Conservation (phyloP, 2,113 vertebrate genomes). For the Erythrocercus mccallii region DNA sequence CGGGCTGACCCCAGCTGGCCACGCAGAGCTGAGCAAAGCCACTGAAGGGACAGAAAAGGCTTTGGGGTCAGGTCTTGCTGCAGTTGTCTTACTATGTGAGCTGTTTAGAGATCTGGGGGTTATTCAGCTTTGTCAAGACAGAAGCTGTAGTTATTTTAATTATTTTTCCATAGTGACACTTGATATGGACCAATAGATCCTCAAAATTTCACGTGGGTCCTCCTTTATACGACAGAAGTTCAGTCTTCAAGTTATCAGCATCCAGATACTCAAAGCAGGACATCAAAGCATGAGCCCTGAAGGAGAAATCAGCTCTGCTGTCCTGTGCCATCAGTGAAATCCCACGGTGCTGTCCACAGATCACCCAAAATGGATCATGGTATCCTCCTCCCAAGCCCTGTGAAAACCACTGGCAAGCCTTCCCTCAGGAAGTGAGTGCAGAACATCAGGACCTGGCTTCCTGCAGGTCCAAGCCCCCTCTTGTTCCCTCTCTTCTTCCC, state of each 20-base stretch:
- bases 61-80: not conserved
- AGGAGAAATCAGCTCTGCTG: not conserved
- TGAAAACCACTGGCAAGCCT: not conserved
- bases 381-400: not conserved
- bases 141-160: not conserved
- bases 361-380: fast-evolving
- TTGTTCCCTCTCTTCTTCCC: not conserved
- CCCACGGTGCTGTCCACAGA: not conserved
- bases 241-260: not conserved
- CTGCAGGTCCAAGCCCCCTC: not conserved
- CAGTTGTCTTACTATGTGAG: fast-evolving
- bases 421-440: not conserved
- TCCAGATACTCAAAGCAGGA: not conserved
- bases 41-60: not conserved
- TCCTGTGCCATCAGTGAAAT: not conserved
- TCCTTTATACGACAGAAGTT: not conserved
- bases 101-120: not conserved
- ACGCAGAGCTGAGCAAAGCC: not conserved
- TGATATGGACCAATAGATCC: too few relatives aligned
- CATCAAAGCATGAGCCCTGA: not conserved
- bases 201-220: not conserved
- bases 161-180: not conserved
- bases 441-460: not conserved
- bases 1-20: constrained; percentile 37
- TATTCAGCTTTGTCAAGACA: not conserved